Percentiles rank a stretch among this genome's conserved stretches.
phyloP scores from a whole-genome alignment of 2,113 vertebrate species.

The Brienomyrus longianalis region DNA sequence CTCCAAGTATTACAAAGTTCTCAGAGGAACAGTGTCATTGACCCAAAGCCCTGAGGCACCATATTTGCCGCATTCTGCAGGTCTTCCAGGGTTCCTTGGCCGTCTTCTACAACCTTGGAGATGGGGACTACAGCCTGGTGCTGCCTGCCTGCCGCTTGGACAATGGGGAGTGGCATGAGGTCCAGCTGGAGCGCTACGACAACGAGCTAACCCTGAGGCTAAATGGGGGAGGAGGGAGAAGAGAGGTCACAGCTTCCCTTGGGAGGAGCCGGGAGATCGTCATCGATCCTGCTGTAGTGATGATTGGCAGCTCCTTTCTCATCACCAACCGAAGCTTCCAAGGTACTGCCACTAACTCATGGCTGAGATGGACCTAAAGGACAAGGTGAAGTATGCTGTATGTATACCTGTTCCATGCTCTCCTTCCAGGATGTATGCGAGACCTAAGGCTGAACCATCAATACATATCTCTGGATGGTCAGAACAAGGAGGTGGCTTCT shows the following conservation, averaged over 20 bases:
- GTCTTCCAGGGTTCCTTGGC: slow-evolving; percentile 68
- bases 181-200: slow-evolving; percentile 72
- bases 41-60: background rate
- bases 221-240: slow-evolving; percentile 70
- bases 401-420: background rate
- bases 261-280: slow-evolving; percentile 73
- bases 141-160: slow-evolving; percentile 71
- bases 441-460: slow-evolving; percentile 75
- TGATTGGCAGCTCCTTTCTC: slow-evolving; percentile 70
- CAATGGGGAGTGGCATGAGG: slow-evolving; percentile 80
- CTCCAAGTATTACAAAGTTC: slow-evolving; percentile 41
- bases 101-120: slow-evolving; percentile 77
- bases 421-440: slow-evolving; percentile 70
- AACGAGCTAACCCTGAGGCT: slow-evolving; percentile 74
- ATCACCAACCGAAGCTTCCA: slow-evolving; percentile 74
- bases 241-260: slow-evolving; percentile 61
- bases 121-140: slow-evolving; percentile 71
- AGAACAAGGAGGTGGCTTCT: slow-evolving; percentile 63
- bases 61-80: slow-evolving; percentile 40
- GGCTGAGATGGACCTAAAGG: background rate
- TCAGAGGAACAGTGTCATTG: background rate
- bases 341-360: slow-evolving; percentile 46
- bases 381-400: background rate
- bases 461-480: slow-evolving; percentile 67
- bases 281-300: slow-evolving; percentile 66